Evolutionary conservation across 2,113 vertebrate genomes (phyloP).

Genomic region (Apodemus speciosus): DNA sequence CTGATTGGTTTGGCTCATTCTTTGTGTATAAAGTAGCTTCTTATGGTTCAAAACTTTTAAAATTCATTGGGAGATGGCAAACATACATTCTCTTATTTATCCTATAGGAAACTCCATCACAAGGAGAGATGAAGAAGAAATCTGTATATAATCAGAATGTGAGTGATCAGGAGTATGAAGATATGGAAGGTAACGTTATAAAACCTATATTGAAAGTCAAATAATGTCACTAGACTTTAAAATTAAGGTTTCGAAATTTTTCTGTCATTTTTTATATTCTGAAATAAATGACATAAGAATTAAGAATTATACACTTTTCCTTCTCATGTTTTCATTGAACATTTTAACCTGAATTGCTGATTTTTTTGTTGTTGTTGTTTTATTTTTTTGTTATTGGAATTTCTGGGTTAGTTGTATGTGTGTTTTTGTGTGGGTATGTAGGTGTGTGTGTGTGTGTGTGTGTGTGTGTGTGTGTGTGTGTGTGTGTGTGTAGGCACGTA

Average conservation of each 20-base stretch:
- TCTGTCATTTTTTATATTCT: slow-evolving; percentile 56
- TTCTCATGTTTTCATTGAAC: neutral
- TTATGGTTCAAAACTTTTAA: neutral
- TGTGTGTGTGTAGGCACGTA: neutral
- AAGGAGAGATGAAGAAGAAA: slow-evolving; percentile 85
- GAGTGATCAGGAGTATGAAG: slow-evolving; percentile 80
- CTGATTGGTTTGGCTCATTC: neutral
- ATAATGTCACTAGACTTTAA: slow-evolving; percentile 14
- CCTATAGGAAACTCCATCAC: slow-evolving; percentile 63
- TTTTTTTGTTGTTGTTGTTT: neutral
- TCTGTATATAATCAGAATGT: slow-evolving; percentile 76
- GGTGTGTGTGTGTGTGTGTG: neutral
- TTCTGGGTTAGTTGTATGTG: neutral
- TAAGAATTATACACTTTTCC: neutral
- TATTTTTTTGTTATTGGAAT: neutral
- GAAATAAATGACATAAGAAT: neutral
- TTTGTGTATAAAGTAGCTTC: slow-evolving; percentile 62
- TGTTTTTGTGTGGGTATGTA: neutral
- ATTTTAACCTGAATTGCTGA: slow-evolving; percentile 33
- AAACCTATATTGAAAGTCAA: slow-evolving; percentile 42
- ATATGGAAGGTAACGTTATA: slow-evolving; percentile 83
- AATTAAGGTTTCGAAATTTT: neutral
- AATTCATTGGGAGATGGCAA: slow-evolving; percentile 21
- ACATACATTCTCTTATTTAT: slow-evolving; percentile 60
- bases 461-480: neutral